phyloP scores from a whole-genome alignment of 37 sponge, comb jelly and placozoan species.

The Aplysina aerophoba region DNA sequence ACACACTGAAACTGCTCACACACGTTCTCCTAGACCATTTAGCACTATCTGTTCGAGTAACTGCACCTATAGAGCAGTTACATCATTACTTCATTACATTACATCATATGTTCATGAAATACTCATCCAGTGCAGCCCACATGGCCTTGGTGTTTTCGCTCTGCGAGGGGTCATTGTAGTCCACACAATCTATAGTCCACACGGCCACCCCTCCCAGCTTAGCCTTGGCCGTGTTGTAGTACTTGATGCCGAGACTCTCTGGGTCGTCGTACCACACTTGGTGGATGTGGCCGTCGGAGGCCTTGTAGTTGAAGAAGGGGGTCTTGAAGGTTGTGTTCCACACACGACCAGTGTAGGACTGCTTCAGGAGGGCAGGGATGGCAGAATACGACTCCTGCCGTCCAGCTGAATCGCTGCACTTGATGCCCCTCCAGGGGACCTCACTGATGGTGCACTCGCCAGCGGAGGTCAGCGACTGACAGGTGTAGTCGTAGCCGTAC shows the following conservation, averaged over 20 bases:
- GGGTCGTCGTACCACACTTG: conserved; percentile 93
- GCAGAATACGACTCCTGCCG: conserved; percentile 38
- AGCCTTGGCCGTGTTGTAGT: conserved; percentile 36
- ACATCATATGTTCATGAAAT: neutral
- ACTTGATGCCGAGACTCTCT: conserved; percentile 75
- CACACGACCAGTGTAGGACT: conserved; percentile 17
- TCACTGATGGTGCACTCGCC: conserved; percentile 60
- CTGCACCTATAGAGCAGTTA: too few species aligned
- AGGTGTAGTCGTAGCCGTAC: conserved; percentile 92
- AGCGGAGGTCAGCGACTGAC: conserved; percentile 32
- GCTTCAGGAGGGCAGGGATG: conserved; percentile 12
- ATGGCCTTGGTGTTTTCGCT: conserved; percentile 25
- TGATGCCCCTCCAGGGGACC: conserved; percentile 73
- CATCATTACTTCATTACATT: too few species aligned
- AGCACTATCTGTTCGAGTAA: too few species aligned
- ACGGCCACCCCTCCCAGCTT: conserved; percentile 68
- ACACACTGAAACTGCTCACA: too few species aligned
- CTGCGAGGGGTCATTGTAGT: conserved; percentile 31
- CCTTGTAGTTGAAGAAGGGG: conserved; percentile 65
- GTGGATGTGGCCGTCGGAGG: conserved; percentile 29
- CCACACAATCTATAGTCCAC: conserved; percentile 74
- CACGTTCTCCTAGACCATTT: too few species aligned
- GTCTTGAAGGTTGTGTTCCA: conserved; percentile 54
- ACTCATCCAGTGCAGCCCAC: conserved; percentile 55
- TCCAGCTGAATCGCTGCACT: conserved; percentile 93